Conservation (phyloP, 2,113 vertebrate genomes). For the Mystacornis crossleyi region DNA sequence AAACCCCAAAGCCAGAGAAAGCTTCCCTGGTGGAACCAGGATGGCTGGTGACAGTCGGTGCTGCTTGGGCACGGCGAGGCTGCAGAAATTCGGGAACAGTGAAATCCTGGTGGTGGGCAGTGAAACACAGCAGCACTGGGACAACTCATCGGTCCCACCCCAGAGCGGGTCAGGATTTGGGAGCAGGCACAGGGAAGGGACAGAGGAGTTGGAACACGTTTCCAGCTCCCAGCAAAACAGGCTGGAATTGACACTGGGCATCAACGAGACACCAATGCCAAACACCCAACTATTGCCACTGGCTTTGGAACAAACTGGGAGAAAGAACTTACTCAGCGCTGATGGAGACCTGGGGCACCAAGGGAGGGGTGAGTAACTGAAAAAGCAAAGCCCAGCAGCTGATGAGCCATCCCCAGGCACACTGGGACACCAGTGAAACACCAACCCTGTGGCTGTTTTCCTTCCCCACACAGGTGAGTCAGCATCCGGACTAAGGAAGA, state of each 20-base stretch:
- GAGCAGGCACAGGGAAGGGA: not conserved
- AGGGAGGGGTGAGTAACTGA: not conserved
- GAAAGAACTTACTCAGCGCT: not conserved
- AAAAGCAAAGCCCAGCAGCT: not conserved
- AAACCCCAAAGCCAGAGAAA: not conserved
- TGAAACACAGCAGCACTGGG: not conserved
- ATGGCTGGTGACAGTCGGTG: not conserved
- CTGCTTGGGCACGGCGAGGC: not conserved
- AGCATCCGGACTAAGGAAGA: slow-evolving; percentile 13
- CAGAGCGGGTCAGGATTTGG: not conserved
- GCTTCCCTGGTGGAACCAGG: not conserved
- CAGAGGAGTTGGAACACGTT: not conserved
- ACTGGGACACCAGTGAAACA: not conserved
- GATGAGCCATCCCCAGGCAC: not conserved
- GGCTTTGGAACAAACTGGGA: not conserved
- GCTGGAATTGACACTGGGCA: not conserved
- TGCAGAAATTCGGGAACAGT: not conserved
- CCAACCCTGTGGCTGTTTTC: slow-evolving; percentile 17
- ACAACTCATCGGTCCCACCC: not conserved
- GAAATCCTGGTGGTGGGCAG: not conserved
- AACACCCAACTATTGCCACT: not conserved
- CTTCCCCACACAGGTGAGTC: slow-evolving; percentile 58
- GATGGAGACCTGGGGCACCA: not conserved
- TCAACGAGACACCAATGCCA: not conserved
- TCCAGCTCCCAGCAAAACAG: not conserved